Conservation (phyloP, 2,797 vertebrate species). For the Acipenser transmontanus region DNA sequence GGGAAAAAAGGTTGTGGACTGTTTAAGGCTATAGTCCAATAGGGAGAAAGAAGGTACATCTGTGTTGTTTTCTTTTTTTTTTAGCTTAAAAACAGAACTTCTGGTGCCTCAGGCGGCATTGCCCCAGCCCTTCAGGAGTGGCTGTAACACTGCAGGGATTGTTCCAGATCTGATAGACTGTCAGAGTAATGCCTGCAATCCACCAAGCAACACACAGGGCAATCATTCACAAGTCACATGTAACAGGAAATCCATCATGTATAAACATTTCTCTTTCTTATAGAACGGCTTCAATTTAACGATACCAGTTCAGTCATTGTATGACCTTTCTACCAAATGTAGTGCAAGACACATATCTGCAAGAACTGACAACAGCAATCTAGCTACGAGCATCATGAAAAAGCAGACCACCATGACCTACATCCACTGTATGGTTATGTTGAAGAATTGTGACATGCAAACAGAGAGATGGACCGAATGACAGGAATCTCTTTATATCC, state of each 20-base stretch:
- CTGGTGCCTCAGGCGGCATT: slow-evolving; percentile 45
- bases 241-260: background rate
- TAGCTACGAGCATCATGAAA: too few relatives aligned
- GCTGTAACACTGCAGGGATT: slow-evolving; percentile 52
- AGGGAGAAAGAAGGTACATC: slow-evolving; percentile 27
- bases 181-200: background rate
- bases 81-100: slow-evolving; percentile 29
- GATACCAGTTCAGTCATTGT: too few relatives aligned
- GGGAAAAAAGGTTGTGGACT: slow-evolving; percentile 36
- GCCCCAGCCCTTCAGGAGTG: slow-evolving; percentile 39
- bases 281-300: too few relatives aligned
- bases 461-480: too few relatives aligned
- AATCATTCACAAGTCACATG: background rate
- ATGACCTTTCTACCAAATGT: too few relatives aligned
- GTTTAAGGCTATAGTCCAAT: slow-evolving; percentile 49
- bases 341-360: too few relatives aligned
- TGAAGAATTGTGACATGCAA: too few relatives aligned
- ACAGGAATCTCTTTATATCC: too few relatives aligned
- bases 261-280: too few relatives aligned
- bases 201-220: background rate
- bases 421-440: too few relatives aligned
- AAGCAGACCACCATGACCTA: too few relatives aligned
- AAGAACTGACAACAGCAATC: too few relatives aligned
- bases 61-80: slow-evolving; percentile 14
- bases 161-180: slow-evolving; percentile 26